Base-by-base conservation (phyloP, 2,113 vertebrate species). In the Amblyopsis rosae region DNA sequence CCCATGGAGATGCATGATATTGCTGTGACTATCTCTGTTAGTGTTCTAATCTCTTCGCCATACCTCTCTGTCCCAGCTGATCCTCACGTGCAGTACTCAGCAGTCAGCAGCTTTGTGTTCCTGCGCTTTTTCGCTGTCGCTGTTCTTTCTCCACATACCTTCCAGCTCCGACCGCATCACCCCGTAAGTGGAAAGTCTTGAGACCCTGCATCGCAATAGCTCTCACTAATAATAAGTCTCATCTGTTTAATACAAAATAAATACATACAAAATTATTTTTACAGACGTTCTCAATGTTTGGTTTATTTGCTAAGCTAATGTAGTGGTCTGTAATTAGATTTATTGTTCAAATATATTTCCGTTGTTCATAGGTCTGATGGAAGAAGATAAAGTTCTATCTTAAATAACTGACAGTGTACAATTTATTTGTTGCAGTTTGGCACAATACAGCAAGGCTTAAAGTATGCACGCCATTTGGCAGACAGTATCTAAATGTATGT, bases 71-170 rank as follows among this genome's bases (percentile, higher is more conserved):
- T 12, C 85, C 71, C 92, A 99, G 98, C 93, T 80, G 96, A 99
- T 86, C 97, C 96, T 77, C 96, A 98, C 85, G 96, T 98, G 86
- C 95, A 98, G 88, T 99, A 99, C 88, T 98, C 96, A 15, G 96
- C 98, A 55, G 96, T 99, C 82, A 99, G 96, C 95, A 99, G 98
- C 92, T 99, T 99, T 89, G 95, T 99, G 83, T 99, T 99, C 85
- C 93, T 99, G 88, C 95, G 98, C 76, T 99, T 98, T 93, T 99
- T 99, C 86, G 97, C 97, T 56, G 96, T 98, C 73, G 97, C 98
- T 56, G 95, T 99, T 86, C 92, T 99, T 65, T 96, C 95, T 76
- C 98, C 97, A 82, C 96, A 99, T 91, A 95, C 95, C 83, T 99
- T 98, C 92, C 96, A 99, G 89, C 96, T 99, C 73, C 95, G 95